phyloP scores from a whole-genome alignment of 23 tunicate genomes.

The Trididemnum clinides region DNA sequence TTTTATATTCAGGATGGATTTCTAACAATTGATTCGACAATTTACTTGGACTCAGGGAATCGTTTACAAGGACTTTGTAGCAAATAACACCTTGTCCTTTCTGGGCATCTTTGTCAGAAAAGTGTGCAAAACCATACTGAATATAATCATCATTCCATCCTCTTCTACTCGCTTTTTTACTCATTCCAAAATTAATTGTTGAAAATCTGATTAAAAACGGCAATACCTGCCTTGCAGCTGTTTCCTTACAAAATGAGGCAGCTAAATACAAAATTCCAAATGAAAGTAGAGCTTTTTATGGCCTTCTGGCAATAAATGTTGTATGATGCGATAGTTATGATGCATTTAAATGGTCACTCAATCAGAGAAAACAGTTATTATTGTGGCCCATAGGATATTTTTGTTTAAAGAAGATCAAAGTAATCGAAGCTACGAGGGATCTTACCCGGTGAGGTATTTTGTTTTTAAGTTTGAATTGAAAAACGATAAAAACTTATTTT shows the following conservation, averaged over 20 bases:
- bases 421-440: background rate
- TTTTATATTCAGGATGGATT: too few species aligned
- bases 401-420: background rate
- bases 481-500: too few species aligned
- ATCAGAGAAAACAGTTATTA: background rate
- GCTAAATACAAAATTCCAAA: background rate
- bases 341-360: background rate
- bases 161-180: slow-evolving; percentile 15
- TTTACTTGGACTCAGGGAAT: slow-evolving; percentile 23
- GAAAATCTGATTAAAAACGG: background rate
- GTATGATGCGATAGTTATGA: background rate
- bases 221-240: background rate
- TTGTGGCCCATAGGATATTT: background rate
- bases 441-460: background rate
- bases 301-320: background rate
- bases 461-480: background rate
- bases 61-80: slow-evolving; percentile 12
- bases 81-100: slow-evolving; percentile 41
- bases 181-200: background rate
- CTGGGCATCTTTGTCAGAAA: slow-evolving; percentile 24
- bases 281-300: background rate
- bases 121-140: slow-evolving; percentile 23
- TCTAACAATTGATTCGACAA: too few species aligned
- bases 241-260: background rate
- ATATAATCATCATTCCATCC: slow-evolving; percentile 29